Evolutionary conservation across 2,113 vertebrate genomes (phyloP), one percentile per base, ranked within the genome.

Genomic region (Onychostoma macrolepis): DNA sequence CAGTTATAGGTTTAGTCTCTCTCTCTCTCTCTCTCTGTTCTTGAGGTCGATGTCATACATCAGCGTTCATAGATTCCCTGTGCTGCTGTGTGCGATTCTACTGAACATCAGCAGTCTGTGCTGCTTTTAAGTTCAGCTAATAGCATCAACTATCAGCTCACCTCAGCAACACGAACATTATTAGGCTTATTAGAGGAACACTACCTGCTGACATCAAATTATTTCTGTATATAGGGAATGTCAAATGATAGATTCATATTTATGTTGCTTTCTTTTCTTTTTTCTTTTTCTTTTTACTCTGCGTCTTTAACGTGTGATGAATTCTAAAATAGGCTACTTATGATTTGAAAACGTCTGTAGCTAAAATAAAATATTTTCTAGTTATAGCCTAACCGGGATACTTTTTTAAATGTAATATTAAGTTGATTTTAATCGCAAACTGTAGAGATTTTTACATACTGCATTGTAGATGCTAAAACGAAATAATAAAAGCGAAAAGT

Each of bases 41-140:
- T 91, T 92, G 93, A 94, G 92, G 94, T 95, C 88, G 91, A 92
- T 94, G 92, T 93, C 91, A 93, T 74, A 86, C 91, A 89, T 93
- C 93, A 94, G 90, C 90, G 91, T 91, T 92, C 90, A 92, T 93
- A 92, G 90, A 91, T 89, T 93, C 89, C 93, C 86, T 81, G 90
- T 91, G 92, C 90, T 93, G 91, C 88, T 41, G 90, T 88, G 82
- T 88, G 90, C 80, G 75, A 74, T 91, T 89, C 89, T 89, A 86
- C 90, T 92, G 90, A 91, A 91, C 93, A 90, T 93, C 90, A 91
- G 90, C 91, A 89, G 85, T 92, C 90, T 92, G 58, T 86, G 82
- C 91, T 91, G 90, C 92, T 93, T 95, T 94, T 86, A 91, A 91
- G 92, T 92, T 95, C 93, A 94, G 91, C 90, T 92, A 89, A 90